Percentiles rank a stretch among this genome's conserved stretches.
phyloP scores from a whole-genome alignment of 1,140 invertebrate genomes.

The Mactra quadrangularis region DNA sequence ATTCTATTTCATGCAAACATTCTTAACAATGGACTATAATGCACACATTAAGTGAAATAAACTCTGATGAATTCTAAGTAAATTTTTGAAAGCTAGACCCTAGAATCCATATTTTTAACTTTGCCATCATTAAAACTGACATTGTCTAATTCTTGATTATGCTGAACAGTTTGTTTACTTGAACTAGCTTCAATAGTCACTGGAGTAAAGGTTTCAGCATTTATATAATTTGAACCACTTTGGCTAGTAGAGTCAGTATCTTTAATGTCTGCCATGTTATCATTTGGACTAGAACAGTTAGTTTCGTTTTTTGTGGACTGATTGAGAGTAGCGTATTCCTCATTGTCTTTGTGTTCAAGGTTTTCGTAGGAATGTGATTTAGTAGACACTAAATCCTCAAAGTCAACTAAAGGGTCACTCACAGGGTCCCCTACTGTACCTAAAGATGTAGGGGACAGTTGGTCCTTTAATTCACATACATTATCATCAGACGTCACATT shows the following conservation, averaged over 20 bases:
- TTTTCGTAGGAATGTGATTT: slow-evolving; percentile 37
- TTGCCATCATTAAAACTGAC: no score
- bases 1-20: no score
- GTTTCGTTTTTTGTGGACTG: neutral
- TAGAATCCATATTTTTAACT: no score
- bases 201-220: neutral
- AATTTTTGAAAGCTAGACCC: no score
- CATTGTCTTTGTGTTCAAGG: neutral
- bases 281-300: neutral
- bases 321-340: neutral
- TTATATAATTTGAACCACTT: neutral
- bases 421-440: no score
- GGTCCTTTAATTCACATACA: neutral
- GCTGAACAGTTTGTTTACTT: neutral
- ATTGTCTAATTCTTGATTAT: neutral
- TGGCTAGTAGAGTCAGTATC: neutral
- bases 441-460: neutral
- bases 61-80: no score
- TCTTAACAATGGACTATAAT: no score
- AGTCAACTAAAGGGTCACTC: no score
- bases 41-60: no score
- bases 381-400: no score
- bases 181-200: neutral
- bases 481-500: neutral
- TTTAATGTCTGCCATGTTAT: neutral